Evolutionary conservation across 2,797 vertebrate species (phyloP), one percentile per base, ranked within the genome.

Genomic region (Ciconia nigra): DNA sequence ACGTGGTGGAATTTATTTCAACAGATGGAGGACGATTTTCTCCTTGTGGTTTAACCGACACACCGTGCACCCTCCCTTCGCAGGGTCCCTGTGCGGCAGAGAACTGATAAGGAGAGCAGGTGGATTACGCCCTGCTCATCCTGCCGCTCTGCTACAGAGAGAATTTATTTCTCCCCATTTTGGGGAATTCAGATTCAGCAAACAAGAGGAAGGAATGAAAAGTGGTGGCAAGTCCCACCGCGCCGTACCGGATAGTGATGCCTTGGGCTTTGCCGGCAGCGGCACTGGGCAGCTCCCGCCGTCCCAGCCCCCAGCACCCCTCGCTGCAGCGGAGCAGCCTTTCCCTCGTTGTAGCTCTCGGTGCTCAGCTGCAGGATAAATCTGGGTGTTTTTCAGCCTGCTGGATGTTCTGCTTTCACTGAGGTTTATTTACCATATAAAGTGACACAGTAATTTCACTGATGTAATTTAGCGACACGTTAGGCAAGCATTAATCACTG

Each of bases 221-320:
- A 22, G 17, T 0, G 0, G 15, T 10, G n/a, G 33, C 22, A 14
- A 29, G 37, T 33, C 33, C n/a, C 9, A 2, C 31, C 2, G 2
- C 11, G 12, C 41, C 3, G 0, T 54, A 7, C 39, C 1, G 0
- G 57, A 18, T 3, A 16, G 47, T 2, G 7, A 11, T 31, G 59
- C 33, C 51, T 41, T 2, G 11, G 41, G 26, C 44, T 89, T 41
- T 42, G 62, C 52, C 3, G 9, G n/a, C 19, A 25, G 44, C 3
- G 2, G 35, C 13, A 4, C 37, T 3, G 3, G 51, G 82, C 61
- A n/a, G 41, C 28, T 14, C 54, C 35, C 7, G 6, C 24, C 16
- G 1, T 10, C 12, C 44, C 4, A 2, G 39, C 15, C 17, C 76
- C 42, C 46, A 6, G 47, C 35, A 6, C 54, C 57, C 21, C 4